A percentile compares a stretch with the other conserved stretches of the same genome.
phyloP scores from a whole-genome alignment of 2,113 vertebrate species.

The Proterorhinus semilunaris region DNA sequence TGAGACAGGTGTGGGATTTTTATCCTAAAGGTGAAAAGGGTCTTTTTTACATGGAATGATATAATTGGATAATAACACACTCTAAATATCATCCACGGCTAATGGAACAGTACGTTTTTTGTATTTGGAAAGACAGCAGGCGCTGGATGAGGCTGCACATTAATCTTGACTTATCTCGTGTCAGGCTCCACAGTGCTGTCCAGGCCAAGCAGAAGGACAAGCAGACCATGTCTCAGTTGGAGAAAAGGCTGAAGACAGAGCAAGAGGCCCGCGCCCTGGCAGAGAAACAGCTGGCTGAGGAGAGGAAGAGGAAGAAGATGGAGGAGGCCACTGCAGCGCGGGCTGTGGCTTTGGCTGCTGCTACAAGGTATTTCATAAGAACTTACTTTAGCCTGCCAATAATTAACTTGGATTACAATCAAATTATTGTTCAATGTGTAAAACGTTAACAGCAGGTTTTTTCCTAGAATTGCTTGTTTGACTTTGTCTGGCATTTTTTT shows the following conservation, averaged over 20 bases:
- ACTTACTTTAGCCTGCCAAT: neutral
- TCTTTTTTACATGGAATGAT: no score
- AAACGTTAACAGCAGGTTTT: neutral
- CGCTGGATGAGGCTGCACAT: neutral
- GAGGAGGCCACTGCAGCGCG: conserved; percentile 94
- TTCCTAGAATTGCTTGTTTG: no score
- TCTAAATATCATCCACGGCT: no score
- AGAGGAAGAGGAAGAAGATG: conserved; percentile 96
- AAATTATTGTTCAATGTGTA: neutral
- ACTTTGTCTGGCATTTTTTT: no score
- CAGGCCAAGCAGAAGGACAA: conserved; percentile 99
- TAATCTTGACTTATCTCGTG: neutral
- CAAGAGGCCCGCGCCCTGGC: conserved; percentile 90
- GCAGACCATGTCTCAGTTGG: conserved; percentile 94
- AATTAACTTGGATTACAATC: neutral
- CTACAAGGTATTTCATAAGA: conserved; percentile 80
- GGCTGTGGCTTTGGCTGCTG: conserved; percentile 91
- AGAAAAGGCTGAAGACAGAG: conserved; percentile 96
- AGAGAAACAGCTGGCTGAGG: conserved; percentile 96
- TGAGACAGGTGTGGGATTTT: no score
- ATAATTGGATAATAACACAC: no score
- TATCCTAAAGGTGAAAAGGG: no score
- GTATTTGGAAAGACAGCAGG: neutral
- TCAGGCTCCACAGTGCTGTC: conserved; percentile 91
- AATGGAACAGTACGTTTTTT: no score